Conservation (phyloP, 2,797 vertebrate genomes). For the Neopelma chrysocephalum region DNA sequence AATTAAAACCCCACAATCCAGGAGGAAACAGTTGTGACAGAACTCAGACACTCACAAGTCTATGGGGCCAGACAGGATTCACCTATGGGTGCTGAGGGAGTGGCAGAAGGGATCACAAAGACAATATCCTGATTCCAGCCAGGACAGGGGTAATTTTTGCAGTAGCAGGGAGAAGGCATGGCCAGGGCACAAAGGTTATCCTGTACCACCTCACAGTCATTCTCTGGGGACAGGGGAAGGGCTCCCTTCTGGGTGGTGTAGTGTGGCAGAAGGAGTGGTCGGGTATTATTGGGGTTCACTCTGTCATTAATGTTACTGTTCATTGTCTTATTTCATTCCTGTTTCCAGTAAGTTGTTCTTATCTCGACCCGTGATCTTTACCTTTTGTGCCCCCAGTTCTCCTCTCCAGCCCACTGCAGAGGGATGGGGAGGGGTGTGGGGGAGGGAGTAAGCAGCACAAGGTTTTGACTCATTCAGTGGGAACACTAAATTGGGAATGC, state of each 20-base stretch:
- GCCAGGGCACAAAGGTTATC: neutral
- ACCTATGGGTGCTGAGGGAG: neutral
- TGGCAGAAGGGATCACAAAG: neutral
- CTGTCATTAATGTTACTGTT: neutral
- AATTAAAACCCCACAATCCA: neutral
- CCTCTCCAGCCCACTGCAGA: neutral
- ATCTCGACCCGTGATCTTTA: neutral
- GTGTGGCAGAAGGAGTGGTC: fast-evolving
- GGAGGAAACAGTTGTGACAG: fast-evolving
- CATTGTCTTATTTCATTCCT: neutral
- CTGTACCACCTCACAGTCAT: fast-evolving
- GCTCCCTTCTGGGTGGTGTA: neutral
- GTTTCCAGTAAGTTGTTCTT: neutral
- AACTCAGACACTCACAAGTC: neutral
- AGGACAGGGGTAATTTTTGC: neutral
- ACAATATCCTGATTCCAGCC: neutral
- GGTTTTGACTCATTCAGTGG: neutral
- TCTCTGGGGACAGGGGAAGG: neutral
- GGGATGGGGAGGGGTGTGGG: neutral
- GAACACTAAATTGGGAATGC: neutral
- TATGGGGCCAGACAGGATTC: neutral
- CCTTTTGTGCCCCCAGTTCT: neutral
- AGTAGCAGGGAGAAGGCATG: neutral
- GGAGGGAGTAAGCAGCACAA: fast-evolving
- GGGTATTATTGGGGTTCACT: neutral